These are phyloP conservation scores for Hybognathus amarus DNA, from an alignment of 2,797 vertebrate species.

Conservation along the genomic window DNA sequence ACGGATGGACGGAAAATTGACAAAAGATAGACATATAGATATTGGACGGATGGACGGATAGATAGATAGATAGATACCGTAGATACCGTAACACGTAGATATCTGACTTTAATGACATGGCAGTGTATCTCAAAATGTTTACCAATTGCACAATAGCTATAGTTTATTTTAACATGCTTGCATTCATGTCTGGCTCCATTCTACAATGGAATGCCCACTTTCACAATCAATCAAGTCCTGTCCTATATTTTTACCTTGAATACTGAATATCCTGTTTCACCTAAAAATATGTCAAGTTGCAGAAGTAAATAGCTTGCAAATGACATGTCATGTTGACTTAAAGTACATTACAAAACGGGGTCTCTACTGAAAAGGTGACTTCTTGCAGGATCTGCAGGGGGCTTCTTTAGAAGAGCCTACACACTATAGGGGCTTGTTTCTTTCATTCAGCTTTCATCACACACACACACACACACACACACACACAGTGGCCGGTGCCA, in stretches of 20 bases:
- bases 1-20: too few relatives aligned
- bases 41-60: too few relatives aligned
- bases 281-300: background rate
- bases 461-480: slow-evolving; percentile 3
- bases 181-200: too few relatives aligned
- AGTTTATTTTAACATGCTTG: too few relatives aligned
- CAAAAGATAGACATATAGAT: too few relatives aligned
- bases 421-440: background rate
- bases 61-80: too few relatives aligned
- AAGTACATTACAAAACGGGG: slow-evolving; percentile 67
- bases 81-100: too few relatives aligned
- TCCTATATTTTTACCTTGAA: background rate
- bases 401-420: slow-evolving; percentile 6
- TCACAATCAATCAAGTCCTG: background rate
- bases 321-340: slow-evolving; percentile 43
- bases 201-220: background rate
- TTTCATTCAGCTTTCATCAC: background rate
- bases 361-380: slow-evolving; percentile 44
- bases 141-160: too few relatives aligned
- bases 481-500: slow-evolving; percentile 68
- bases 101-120: too few relatives aligned
- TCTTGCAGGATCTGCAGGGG: slow-evolving; percentile 3
- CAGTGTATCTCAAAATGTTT: too few relatives aligned
- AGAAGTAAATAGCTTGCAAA: background rate
- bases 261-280: too few relatives aligned